These are phyloP conservation scores for Indicator maculatus DNA, from an alignment of 2,113 vertebrate genomes.

Conservation along the genomic window DNA sequence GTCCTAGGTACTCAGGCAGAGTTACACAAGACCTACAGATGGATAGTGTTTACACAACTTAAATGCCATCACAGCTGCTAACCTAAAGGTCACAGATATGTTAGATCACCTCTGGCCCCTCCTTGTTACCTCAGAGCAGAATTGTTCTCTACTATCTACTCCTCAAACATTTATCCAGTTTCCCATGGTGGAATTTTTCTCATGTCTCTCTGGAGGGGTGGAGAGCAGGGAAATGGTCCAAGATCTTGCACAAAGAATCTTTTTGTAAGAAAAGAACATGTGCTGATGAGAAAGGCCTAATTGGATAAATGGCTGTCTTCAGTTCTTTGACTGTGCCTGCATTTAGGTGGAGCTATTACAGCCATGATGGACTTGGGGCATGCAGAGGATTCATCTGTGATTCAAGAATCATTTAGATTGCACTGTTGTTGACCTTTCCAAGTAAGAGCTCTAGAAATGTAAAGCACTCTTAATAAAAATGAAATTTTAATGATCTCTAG, in stretches of 20 bases:
- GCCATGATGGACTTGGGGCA: background rate
- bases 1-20: conserved; percentile 41
- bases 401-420: conserved; percentile 17
- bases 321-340: background rate
- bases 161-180: conserved; percentile 15
- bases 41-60: conserved; percentile 53
- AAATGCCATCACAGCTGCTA: conserved; percentile 49
- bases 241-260: background rate
- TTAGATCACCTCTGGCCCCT: conserved; percentile 41
- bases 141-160: conserved; percentile 29
- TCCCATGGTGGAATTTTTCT: conserved; percentile 38
- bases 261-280: conserved; percentile 1
- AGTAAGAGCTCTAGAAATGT: conserved; percentile 28
- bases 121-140: conserved; percentile 3
- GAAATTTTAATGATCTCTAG: conserved; percentile 30
- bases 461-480: conserved; percentile 27
- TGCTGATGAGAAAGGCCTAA: background rate
- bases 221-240: conserved; percentile 15
- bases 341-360: background rate
- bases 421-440: conserved; percentile 18
- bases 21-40: conserved; percentile 60
- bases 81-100: conserved; percentile 45
- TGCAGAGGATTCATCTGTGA: background rate
- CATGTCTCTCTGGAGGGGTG: conserved; percentile 15
- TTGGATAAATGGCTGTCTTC: background rate